Percentiles rank a stretch among this genome's conserved stretches.
Evolutionary conservation across 2,888 invertebrate species (phyloP).

Genomic region (Beris chalybata): DNA sequence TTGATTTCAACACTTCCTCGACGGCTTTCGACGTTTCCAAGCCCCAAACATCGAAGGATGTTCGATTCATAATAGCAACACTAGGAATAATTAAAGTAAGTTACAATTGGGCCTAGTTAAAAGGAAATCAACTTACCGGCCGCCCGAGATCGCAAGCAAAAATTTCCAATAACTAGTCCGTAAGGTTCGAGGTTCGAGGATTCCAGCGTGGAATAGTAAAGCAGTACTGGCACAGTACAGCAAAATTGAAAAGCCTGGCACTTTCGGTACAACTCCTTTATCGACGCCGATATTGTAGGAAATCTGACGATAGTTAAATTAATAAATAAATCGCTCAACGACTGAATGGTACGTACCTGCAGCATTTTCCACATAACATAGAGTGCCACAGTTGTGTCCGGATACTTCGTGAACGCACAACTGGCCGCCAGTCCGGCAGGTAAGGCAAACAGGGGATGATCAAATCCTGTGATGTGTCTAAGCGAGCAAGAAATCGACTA

Average conservation of each 20-base stretch:
- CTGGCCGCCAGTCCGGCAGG: conserved; percentile 74
- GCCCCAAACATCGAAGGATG: conserved; percentile 64
- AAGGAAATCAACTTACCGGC: conserved; percentile 57
- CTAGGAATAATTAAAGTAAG: conserved; percentile 48
- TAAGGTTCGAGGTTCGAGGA: conserved; percentile 76
- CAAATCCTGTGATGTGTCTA: conserved; percentile 63
- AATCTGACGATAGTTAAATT: conserved; percentile 57
- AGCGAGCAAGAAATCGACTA: conserved; percentile 69
- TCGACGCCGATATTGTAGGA: conserved; percentile 73
- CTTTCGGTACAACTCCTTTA: conserved; percentile 65
- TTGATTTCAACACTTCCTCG: conserved; percentile 52
- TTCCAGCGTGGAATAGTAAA: conserved; percentile 74
- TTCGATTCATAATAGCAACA: conserved; percentile 63
- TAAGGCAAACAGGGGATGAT: conserved; percentile 66
- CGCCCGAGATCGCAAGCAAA: conserved; percentile 72
- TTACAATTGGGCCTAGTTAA: neutral
- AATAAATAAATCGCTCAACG: neutral
- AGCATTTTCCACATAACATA: conserved; percentile 82
- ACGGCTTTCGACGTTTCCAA: conserved; percentile 60
- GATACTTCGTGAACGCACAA: conserved; percentile 70
- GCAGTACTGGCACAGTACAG: conserved; percentile 78
- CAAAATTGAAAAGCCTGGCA: conserved; percentile 70
- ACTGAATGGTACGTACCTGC: conserved; percentile 61
- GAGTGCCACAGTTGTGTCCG: conserved; percentile 76
- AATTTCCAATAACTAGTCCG: conserved; percentile 84